A percentile compares a stretch with the other conserved stretches of the same genome.
Evolutionary conservation across 2,113 vertebrate genomes (phyloP).

Genomic region (Struthio camelus): DNA sequence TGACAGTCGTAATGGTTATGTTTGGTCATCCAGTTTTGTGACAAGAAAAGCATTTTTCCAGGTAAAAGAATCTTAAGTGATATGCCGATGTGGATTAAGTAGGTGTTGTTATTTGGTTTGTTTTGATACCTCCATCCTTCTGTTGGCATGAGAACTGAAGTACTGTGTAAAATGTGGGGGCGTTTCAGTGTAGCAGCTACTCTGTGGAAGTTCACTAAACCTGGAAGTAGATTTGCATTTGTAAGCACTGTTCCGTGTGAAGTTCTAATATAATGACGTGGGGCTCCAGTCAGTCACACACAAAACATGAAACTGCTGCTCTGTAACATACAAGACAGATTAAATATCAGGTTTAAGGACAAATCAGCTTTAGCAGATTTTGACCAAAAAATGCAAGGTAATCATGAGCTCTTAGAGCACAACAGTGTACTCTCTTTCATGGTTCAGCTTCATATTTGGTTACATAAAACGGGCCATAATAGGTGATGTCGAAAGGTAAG

Average conservation of each 20-base stretch:
- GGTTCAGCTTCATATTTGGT: slow-evolving; percentile 12
- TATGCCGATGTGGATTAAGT: slow-evolving; percentile 51
- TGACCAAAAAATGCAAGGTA: slow-evolving; percentile 34
- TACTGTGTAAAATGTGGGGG: not conserved
- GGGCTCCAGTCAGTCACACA: not conserved
- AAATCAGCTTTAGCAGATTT: slow-evolving; percentile 43
- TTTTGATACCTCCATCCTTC: slow-evolving; percentile 45
- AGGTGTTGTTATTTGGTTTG: slow-evolving; percentile 49
- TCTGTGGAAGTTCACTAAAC: not conserved
- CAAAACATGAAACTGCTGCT: not conserved
- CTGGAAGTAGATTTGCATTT: not conserved
- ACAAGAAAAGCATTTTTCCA: slow-evolving; percentile 7
- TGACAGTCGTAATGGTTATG: slow-evolving; percentile 1
- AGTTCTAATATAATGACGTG: fast-evolving
- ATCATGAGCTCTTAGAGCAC: slow-evolving; percentile 13
- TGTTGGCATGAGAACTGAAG: slow-evolving; percentile 39
- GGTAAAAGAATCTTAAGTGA: slow-evolving; percentile 44
- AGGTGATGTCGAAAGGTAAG: slow-evolving; percentile 9
- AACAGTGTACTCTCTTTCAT: not conserved
- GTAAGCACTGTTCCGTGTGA: not conserved
- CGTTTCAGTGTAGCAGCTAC: not conserved
- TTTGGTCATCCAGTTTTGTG: slow-evolving; percentile 52
- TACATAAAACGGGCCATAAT: not conserved
- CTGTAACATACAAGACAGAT: not conserved
- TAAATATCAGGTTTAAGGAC: not conserved